Evolutionary conservation across 2,113 vertebrate genomes (phyloP).

Genomic region (Vulpes lagopus): DNA sequence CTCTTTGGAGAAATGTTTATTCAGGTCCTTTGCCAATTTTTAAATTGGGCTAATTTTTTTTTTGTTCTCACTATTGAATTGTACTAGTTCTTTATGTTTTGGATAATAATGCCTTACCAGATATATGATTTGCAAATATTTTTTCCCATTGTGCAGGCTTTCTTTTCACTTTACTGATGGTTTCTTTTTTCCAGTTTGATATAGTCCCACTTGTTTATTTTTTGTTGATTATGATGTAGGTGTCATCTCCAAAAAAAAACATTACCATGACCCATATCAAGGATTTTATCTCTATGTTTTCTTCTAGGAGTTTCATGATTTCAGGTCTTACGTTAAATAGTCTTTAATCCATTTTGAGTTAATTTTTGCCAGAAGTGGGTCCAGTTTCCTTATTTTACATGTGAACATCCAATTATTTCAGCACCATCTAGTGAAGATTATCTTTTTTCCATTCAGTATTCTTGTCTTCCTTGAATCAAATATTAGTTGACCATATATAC

Average conservation of each 20-base stretch:
- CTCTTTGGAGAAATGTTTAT: background rate
- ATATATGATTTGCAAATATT: background rate
- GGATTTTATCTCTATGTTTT: background rate
- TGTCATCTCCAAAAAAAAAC: background rate
- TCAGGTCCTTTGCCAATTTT: background rate
- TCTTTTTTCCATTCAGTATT: background rate
- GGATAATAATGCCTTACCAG: background rate
- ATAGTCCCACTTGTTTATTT: background rate
- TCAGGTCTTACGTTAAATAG: background rate
- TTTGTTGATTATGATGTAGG: background rate
- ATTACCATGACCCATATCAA: background rate
- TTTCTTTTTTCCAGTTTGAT: background rate
- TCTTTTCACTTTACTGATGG: background rate
- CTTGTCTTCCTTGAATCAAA: background rate
- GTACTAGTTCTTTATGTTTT: background rate
- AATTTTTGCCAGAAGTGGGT: background rate
- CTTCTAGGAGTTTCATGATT: background rate
- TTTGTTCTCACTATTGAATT: background rate
- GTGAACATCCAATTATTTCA: background rate
- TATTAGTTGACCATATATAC: background rate
- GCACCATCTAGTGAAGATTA: background rate
- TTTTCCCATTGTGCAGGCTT: background rate
- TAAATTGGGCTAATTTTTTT: background rate
- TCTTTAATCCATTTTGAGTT: background rate
- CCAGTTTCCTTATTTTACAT: background rate